phyloP scores from a whole-genome alignment of 2,888 invertebrate species.

The Conomelus anceps region DNA sequence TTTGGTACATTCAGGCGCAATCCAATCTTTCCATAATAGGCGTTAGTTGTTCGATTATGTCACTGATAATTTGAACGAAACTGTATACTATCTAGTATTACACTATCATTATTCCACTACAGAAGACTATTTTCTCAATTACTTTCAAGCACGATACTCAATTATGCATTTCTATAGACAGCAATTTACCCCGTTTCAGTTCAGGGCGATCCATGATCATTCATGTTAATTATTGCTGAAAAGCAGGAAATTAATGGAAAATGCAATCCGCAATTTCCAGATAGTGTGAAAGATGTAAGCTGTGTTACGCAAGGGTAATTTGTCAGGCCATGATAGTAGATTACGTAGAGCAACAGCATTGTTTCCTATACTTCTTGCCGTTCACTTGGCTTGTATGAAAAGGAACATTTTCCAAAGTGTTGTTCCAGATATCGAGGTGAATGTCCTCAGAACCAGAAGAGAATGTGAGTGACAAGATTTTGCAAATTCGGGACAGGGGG shows the following conservation, averaged over 20 bases:
- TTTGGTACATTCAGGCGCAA: not conserved
- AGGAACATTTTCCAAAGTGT: not conserved
- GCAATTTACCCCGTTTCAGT: not conserved
- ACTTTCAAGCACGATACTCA: not conserved
- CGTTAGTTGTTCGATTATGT: not conserved
- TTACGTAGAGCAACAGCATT: not conserved
- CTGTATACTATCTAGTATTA: too few relatives aligned
- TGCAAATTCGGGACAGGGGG: not conserved
- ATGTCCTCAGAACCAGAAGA: not conserved
- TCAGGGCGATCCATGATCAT: not conserved
- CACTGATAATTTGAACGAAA: not conserved
- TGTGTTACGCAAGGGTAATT: not conserved
- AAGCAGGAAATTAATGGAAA: not conserved
- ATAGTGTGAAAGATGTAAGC: not conserved
- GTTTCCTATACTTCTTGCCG: not conserved
- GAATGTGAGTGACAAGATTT: not conserved
- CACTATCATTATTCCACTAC: too few relatives aligned
- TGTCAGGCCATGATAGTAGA: not conserved
- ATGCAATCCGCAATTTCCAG: not conserved
- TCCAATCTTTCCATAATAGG: not conserved
- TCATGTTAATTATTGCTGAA: not conserved
- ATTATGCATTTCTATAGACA: not conserved
- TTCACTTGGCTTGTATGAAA: not conserved
- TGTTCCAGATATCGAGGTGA: not conserved
- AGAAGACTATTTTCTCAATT: not conserved